These are phyloP conservation scores for Sipha maydis DNA, from an alignment of 2,888 invertebrate species.

Conservation along the genomic window DNA sequence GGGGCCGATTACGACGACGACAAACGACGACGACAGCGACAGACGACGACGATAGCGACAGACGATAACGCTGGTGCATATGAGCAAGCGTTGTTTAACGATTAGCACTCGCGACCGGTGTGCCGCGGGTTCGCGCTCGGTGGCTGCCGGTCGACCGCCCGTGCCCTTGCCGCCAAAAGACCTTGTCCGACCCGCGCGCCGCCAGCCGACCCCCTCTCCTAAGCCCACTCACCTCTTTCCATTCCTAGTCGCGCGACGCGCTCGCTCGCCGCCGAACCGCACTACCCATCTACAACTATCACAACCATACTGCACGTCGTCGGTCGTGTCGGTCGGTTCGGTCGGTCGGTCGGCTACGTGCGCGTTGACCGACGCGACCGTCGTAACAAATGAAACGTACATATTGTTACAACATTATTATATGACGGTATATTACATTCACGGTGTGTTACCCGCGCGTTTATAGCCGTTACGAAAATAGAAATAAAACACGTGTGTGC, in stretches of 20 bases:
- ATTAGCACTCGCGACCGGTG: conserved; percentile 51
- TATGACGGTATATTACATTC: too few species aligned
- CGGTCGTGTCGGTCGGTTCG: neutral
- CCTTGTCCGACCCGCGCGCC: conserved; percentile 17
- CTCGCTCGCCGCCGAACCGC: neutral
- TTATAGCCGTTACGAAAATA: too few species aligned
- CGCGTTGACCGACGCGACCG: neutral
- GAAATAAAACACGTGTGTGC: too few species aligned
- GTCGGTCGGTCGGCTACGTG: neutral
- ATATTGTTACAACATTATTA: too few species aligned
- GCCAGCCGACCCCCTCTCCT: neutral
- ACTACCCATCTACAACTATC: too few species aligned
- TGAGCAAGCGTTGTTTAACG: conserved; percentile 30
- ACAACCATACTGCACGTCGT: neutral
- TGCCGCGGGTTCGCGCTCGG: conserved; percentile 35
- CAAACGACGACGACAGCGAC: neutral
- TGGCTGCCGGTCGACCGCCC: conserved; percentile 37
- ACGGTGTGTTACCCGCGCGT: too few species aligned
- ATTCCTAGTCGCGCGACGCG: neutral
- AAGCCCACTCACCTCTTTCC: too few species aligned
- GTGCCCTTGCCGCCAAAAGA: conserved; percentile 51
- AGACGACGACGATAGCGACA: conserved; percentile 1
- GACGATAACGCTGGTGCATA: conserved; percentile 7
- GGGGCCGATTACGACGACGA: neutral
- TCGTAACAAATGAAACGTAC: too few species aligned